These are phyloP conservation scores for Silurus meridionalis DNA, from an alignment of 2,113 vertebrate genomes.

Conservation along the genomic window DNA sequence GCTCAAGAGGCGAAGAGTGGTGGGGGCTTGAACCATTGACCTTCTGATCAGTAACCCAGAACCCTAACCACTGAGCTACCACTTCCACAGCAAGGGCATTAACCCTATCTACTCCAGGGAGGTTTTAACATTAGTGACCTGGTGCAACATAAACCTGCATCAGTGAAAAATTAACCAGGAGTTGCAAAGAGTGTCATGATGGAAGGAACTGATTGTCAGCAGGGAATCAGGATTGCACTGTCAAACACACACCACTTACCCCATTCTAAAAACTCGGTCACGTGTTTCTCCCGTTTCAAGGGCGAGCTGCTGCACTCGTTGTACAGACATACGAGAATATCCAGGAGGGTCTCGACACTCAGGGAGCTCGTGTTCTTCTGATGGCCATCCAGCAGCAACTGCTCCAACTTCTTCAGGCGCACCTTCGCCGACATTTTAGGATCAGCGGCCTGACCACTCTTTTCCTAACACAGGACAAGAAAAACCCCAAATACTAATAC, in stretches of 20 bases:
- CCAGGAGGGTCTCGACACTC: constrained; percentile 91
- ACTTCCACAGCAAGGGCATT: too few relatives aligned
- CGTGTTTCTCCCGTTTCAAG: constrained; percentile 88
- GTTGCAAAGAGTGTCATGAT: too few relatives aligned
- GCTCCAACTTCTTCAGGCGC: constrained; percentile 92
- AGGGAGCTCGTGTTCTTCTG: constrained; percentile 76
- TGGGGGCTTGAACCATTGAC: too few relatives aligned
- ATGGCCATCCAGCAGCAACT: constrained; percentile 85
- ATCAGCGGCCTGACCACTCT: constrained; percentile 38
- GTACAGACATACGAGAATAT: constrained; percentile 87
- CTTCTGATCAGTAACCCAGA: too few relatives aligned
- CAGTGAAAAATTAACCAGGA: too few relatives aligned
- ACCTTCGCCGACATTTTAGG: constrained; percentile 86
- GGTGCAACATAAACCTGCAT: too few relatives aligned
- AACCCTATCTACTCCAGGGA: too few relatives aligned
- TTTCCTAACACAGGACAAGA: constrained; percentile 30
- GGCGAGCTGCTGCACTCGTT: constrained; percentile 83
- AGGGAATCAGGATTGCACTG: neutral
- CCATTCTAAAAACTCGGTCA: constrained; percentile 93
- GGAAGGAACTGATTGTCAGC: neutral
- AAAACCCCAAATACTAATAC: neutral
- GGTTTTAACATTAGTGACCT: too few relatives aligned
- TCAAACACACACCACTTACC: constrained; percentile 74
- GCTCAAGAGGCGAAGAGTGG: too few relatives aligned
- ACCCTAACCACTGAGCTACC: too few relatives aligned